Evolutionary conservation across 2,113 vertebrate genomes (phyloP).

Genomic region (Stegostoma tigrinum): DNA sequence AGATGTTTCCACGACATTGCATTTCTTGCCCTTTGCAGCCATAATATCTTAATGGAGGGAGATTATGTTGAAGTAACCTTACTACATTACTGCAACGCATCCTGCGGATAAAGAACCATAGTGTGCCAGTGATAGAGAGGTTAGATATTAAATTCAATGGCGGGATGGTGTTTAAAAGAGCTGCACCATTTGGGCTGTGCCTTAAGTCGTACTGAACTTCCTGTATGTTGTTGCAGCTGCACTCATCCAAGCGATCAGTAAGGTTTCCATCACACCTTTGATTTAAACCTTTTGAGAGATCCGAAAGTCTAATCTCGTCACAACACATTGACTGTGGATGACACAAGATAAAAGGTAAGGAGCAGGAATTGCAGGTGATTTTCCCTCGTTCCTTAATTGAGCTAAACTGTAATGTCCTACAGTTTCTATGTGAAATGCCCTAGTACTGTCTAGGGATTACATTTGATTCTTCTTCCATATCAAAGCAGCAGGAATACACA

Average conservation of each 20-base stretch:
- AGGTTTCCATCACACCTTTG: not conserved
- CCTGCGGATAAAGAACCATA: not conserved
- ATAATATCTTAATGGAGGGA: not conserved
- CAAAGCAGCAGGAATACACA: not conserved
- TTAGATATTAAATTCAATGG: not conserved
- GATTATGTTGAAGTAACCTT: not conserved
- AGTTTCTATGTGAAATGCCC: not conserved
- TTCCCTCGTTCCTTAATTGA: not conserved
- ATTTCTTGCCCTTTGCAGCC: not conserved
- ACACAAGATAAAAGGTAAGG: not conserved
- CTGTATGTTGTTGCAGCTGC: not conserved
- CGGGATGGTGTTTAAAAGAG: not conserved
- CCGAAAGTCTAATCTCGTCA: not conserved
- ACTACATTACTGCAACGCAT: not conserved
- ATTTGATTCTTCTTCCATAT: not conserved
- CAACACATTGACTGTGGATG: not conserved
- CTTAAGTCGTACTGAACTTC: not conserved
- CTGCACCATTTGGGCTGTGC: not conserved
- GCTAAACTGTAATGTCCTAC: not conserved
- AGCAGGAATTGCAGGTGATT: not conserved
- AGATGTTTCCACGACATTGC: not conserved
- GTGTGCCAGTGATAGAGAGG: not conserved
- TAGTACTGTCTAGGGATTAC: not conserved
- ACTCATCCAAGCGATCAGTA: not conserved
- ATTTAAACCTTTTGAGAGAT: not conserved